Evolutionary conservation across 1,140 invertebrate species (phyloP), one percentile per base, ranked within the genome.

Genomic region (Nymphalis io): DNA sequence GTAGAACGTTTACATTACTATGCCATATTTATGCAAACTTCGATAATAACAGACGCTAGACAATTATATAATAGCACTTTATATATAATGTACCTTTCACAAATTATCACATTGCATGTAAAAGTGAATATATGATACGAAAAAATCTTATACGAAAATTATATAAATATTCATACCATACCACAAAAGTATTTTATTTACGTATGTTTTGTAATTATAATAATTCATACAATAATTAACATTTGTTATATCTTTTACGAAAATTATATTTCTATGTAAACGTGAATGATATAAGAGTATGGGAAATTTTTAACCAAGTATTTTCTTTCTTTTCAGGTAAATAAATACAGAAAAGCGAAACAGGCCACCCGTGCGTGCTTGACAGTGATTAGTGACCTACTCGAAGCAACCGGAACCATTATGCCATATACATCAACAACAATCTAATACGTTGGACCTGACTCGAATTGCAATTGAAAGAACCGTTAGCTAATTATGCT

Each of bases 401-500:
- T 83, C 78, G 70, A 75, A 68, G 76, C 72, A 72, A 85, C 85
- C 88, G 88, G 88, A 91, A 90, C 78, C 82, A 90, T 88, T 89
- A 91, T 90, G 88, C 88, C 89, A 78, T 89, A 88, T 87, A 86
- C 74, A 87, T 81, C 81, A 59, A 78, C 69, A 79, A 85, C 81
- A 80, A 82, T 84, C 83, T 88, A 82, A 85, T 72, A 72, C 78
- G 55, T 65, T 79, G 80, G 73, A 87, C 87, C 79, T 82, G 86
- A 78, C 79, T 80, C 66, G 87, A 84, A 85, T 88, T 76, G 78
- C 75, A 75, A 84, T 72, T 77, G 73, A 73, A 82, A 73, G 60
- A 75, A 81, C 84, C 79, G 83, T 88, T 87, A 80, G 55, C 69
- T 73, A 88, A 90, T 91, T 91, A 91, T 91, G 89, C 82, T 66